phyloP scores from a whole-genome alignment of 2,113 vertebrate genomes.

The Myiozetetes cayanensis region DNA sequence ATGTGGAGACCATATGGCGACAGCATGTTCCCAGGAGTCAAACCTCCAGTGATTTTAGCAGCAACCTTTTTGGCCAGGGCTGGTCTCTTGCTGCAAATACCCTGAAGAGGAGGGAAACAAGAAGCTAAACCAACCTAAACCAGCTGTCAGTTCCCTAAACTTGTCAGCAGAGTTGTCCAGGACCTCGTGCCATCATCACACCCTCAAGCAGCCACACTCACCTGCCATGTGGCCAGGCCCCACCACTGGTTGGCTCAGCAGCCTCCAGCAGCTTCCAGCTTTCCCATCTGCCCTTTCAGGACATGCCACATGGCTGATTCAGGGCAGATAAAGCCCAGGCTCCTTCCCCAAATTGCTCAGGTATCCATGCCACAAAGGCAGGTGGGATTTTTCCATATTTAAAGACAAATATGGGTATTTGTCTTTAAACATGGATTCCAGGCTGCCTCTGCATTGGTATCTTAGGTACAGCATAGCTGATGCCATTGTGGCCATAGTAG shows the following conservation, averaged over 20 bases:
- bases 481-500: neutral
- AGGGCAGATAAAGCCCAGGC: neutral
- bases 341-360: neutral
- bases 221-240: neutral
- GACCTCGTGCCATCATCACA: neutral
- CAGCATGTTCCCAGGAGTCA: conserved; percentile 35
- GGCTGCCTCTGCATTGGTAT: neutral
- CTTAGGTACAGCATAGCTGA: neutral
- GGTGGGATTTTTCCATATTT: neutral
- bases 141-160: neutral
- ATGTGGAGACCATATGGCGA: conserved; percentile 44
- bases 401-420: neutral
- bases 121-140: neutral
- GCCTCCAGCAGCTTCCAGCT: neutral
- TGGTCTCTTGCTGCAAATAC: conserved; percentile 2
- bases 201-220: neutral
- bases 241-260: neutral
- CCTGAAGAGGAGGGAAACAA: neutral
- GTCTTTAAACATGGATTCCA: neutral
- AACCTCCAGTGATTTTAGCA: conserved; percentile 2
- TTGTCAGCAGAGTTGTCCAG: neutral
- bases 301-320: neutral
- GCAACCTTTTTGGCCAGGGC: conserved; percentile 32
- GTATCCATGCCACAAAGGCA: neutral
- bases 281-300: neutral